phyloP scores from a whole-genome alignment of 2,888 invertebrate species.

The Eudasyphora cyanicolor region DNA sequence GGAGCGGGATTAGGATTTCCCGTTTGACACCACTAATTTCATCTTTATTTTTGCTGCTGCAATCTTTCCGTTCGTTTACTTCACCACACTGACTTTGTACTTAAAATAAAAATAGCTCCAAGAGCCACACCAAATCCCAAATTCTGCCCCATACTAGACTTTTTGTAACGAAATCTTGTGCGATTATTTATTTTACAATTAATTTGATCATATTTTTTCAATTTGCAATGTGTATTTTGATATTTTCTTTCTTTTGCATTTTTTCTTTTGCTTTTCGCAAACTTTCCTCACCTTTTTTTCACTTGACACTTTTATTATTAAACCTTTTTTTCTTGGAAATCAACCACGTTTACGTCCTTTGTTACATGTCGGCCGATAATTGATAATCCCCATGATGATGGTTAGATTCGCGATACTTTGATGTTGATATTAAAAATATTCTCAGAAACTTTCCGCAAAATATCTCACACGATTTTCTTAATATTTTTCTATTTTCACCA shows the following conservation, averaged over 20 bases:
- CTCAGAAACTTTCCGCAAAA: too few species aligned
- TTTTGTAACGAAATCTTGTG: too few species aligned
- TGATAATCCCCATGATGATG: conserved; percentile 52
- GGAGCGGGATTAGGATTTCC: too few species aligned
- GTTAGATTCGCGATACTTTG: conserved; percentile 45
- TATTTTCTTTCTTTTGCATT: conserved; percentile 24
- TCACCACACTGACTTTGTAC: conserved; percentile 66
- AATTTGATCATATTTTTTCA: neutral
- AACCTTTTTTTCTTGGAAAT: conserved; percentile 42
- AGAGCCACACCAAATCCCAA: conserved; percentile 7
- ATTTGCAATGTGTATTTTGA: conserved; percentile 48
- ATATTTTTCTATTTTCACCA: conserved; percentile 62
- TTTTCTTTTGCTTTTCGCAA: conserved; percentile 19
- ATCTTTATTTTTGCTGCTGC: conserved; percentile 63
- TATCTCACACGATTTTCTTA: conserved; percentile 42
- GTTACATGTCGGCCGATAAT: conserved; percentile 31
- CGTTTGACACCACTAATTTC: too few species aligned
- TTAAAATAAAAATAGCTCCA: conserved; percentile 52
- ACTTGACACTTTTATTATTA: conserved; percentile 56
- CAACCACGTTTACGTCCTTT: conserved; percentile 62
- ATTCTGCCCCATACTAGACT: conserved; percentile 1
- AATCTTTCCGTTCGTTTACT: conserved; percentile 55
- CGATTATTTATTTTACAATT: neutral
- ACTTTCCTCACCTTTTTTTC: conserved; percentile 49
- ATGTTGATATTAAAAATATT: too few species aligned